These are phyloP conservation scores for Sebastes jordani DNA, from an alignment of 2,797 vertebrate species.

Conservation along the genomic window DNA sequence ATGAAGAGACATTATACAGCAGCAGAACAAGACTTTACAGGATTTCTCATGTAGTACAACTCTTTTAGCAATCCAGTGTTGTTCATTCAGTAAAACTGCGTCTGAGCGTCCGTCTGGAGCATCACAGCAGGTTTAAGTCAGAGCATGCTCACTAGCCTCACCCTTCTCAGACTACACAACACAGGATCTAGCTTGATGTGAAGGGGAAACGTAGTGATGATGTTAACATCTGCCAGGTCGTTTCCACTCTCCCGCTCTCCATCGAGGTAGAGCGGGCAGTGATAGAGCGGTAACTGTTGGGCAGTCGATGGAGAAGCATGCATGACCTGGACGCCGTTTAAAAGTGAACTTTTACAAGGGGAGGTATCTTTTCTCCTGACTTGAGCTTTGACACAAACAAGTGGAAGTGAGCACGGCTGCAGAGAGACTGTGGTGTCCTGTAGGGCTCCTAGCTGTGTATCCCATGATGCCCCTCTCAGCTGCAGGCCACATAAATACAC, in stretches of 20 bases:
- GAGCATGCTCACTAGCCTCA: constrained; percentile 73
- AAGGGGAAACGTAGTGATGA: constrained; percentile 73
- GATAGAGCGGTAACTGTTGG: constrained; percentile 65
- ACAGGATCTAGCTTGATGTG: constrained; percentile 59
- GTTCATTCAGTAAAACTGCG: no score
- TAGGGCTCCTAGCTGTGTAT: constrained; percentile 65
- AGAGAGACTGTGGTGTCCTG: constrained; percentile 68
- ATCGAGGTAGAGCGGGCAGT: constrained; percentile 83
- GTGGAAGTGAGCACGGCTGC: constrained; percentile 75
- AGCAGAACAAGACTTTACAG: not conserved
- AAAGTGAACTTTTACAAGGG: constrained; percentile 12
- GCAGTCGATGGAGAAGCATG: not conserved
- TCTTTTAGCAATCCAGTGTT: no score
- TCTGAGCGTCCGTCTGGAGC: not conserved
- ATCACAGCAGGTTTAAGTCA: constrained; percentile 4
- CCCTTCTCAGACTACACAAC: constrained; percentile 74
- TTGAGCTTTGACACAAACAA: constrained; percentile 71
- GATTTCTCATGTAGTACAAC: no score
- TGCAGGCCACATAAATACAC: constrained; percentile 83
- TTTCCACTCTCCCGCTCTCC: constrained; percentile 31
- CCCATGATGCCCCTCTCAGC: constrained; percentile 84
- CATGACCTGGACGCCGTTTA: not conserved
- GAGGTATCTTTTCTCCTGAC: not conserved
- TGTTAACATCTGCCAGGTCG: constrained; percentile 58
- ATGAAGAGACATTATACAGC: not conserved